phyloP scores from a whole-genome alignment of 2,113 vertebrate genomes.

The Nansenia antarctica region DNA sequence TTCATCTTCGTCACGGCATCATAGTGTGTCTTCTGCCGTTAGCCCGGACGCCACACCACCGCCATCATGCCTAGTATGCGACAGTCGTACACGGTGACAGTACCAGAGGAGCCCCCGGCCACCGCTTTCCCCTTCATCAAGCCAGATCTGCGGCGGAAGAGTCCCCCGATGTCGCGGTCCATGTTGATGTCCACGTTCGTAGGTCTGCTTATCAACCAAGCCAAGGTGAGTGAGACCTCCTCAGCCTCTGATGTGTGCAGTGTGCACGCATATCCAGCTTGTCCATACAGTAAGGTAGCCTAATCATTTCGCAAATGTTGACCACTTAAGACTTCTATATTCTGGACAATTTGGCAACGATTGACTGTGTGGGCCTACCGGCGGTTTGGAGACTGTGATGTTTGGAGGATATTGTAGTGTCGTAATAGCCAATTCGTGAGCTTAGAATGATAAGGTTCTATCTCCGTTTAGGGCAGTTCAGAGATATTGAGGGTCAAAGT shows the following conservation, averaged over 20 bases:
- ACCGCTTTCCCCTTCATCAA: conserved; percentile 74
- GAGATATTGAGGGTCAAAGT: too few relatives aligned
- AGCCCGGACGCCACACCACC: neutral
- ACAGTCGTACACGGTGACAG: conserved; percentile 90
- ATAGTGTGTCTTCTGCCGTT: neutral
- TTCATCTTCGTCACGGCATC: neutral
- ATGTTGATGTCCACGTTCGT: conserved; percentile 90
- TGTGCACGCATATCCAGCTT: neutral
- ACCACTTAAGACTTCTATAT: too few relatives aligned
- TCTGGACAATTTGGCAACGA: too few relatives aligned
- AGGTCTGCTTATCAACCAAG: conserved; percentile 93
- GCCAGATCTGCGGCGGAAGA: conserved; percentile 78
- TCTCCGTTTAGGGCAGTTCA: too few relatives aligned
- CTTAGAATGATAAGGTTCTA: too few relatives aligned
- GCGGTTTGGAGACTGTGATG: too few relatives aligned
- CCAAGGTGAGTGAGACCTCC: conserved; percentile 81
- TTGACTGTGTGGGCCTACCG: too few relatives aligned
- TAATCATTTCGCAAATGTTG: too few relatives aligned
- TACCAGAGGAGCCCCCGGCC: conserved; percentile 80
- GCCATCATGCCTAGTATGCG: conserved; percentile 78
- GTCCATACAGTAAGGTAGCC: neutral
- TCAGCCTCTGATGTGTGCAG: neutral
- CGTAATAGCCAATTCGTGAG: too few relatives aligned
- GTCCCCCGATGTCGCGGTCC: conserved; percentile 78
- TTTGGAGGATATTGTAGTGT: too few relatives aligned